A percentile compares a stretch with the other conserved stretches of the same genome.
Conservation (phyloP, 2,113 vertebrate genomes). For the Myrmophylax atrothorax region DNA sequence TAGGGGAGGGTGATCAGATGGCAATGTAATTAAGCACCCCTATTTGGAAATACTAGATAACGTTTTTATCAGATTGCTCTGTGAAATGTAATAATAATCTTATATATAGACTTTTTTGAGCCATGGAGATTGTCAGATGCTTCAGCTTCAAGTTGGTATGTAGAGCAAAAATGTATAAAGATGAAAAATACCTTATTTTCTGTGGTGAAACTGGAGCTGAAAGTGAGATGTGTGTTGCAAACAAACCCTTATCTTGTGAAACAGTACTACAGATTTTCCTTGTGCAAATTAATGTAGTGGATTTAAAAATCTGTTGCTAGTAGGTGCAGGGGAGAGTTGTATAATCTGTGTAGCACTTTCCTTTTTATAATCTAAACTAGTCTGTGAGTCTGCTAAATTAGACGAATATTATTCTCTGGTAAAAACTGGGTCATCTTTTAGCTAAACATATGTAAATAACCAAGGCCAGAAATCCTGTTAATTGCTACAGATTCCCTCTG, state of each 20-base stretch:
- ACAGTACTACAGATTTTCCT: not conserved
- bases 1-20: not conserved
- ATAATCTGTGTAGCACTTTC: not conserved
- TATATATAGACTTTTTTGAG: not conserved
- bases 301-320: not conserved
- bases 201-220: not conserved
- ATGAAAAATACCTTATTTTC: not conserved
- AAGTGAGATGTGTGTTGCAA: not conserved
- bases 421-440: constrained; percentile 17
- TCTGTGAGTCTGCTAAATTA: not conserved
- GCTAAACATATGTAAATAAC: constrained; percentile 45
- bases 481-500: constrained; percentile 10
- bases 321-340: not conserved
- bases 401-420: not conserved
- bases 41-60: not conserved
- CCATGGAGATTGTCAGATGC: not conserved
- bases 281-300: not conserved
- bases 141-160: not conserved
- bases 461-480: constrained; percentile 36
- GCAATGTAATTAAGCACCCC: not conserved
- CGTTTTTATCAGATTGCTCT: not conserved
- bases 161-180: not conserved
- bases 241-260: not conserved
- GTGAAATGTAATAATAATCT: not conserved
- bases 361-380: constrained; percentile 13